These are phyloP conservation scores for Gortyna flavago DNA, from an alignment of 2,888 invertebrate species.

Conservation along the genomic window DNA sequence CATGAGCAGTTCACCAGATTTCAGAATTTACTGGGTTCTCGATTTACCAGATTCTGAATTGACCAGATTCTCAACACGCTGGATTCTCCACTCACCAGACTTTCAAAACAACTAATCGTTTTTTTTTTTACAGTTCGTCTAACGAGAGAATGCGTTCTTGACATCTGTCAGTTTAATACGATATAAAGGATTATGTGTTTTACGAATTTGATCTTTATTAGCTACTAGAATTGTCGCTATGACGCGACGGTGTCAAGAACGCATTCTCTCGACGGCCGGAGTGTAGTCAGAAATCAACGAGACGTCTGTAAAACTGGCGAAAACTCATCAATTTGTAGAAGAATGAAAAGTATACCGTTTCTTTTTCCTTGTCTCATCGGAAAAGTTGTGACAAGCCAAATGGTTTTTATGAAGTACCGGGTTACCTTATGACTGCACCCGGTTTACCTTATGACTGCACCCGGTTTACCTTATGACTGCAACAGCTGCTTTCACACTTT, in stretches of 20 bases:
- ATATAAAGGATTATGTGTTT: not conserved
- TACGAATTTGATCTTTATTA: not conserved
- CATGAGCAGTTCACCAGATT: too few species aligned
- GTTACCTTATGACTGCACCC: too few species aligned
- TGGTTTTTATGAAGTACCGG: not conserved
- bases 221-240: not conserved
- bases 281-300: not conserved
- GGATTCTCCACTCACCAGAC: too few species aligned
- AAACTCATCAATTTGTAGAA: not conserved
- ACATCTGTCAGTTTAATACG: not conserved
- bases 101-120: too few species aligned
- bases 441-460: not conserved
- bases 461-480: not conserved
- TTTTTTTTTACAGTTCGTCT: too few species aligned
- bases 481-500: not conserved
- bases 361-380: not conserved
- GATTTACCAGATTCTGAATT: too few species aligned
- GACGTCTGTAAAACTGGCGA: not conserved
- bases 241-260: not conserved
- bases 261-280: not conserved
- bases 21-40: too few species aligned
- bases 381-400: slow-evolving; percentile 8
- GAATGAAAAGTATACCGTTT: not conserved
- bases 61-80: too few species aligned
- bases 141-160: not conserved